These are phyloP conservation scores for Littorina saxatilis DNA, from an alignment of 1,140 invertebrate species.

Conservation along the genomic window DNA sequence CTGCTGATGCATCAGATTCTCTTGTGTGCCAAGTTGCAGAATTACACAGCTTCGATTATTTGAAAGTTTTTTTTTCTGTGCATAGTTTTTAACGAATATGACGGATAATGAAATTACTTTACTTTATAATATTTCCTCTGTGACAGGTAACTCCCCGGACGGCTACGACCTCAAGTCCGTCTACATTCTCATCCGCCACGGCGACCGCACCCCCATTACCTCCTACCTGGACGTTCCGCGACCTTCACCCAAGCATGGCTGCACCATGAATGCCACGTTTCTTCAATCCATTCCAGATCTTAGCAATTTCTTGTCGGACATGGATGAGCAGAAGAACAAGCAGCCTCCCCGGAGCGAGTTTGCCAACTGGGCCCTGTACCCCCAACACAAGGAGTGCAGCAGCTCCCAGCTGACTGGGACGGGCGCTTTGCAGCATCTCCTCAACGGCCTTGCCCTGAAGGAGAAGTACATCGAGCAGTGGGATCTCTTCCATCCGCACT, in stretches of 20 bases:
- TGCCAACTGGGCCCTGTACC: conserved; percentile 87
- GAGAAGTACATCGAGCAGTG: conserved; percentile 82
- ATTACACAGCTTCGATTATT: too few species aligned
- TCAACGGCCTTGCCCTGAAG: conserved; percentile 84
- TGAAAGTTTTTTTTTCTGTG: too few species aligned
- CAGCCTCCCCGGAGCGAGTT: conserved; percentile 82
- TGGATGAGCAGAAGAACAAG: conserved; percentile 40
- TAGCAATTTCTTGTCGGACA: conserved; percentile 47
- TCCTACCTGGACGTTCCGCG: conserved; percentile 83
- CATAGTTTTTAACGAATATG: too few species aligned
- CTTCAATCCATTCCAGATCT: conserved; percentile 54
- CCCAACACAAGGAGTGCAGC: conserved; percentile 79
- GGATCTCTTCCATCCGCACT: conserved; percentile 76
- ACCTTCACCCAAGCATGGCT: conserved; percentile 77
- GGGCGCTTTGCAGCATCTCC: conserved; percentile 85
- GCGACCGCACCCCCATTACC: conserved; percentile 89
- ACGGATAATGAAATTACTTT: too few species aligned
- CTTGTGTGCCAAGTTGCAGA: too few species aligned
- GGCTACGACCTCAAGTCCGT: conserved; percentile 86
- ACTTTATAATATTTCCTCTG: too few species aligned
- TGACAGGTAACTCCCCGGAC: conserved; percentile 78
- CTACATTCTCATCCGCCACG: conserved; percentile 88
- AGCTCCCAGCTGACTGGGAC: conserved; percentile 82
- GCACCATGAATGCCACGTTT: conserved; percentile 79
- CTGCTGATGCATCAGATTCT: too few species aligned